phyloP scores from a whole-genome alignment of 2,113 vertebrate genomes.

The Halcyon malimbica region DNA sequence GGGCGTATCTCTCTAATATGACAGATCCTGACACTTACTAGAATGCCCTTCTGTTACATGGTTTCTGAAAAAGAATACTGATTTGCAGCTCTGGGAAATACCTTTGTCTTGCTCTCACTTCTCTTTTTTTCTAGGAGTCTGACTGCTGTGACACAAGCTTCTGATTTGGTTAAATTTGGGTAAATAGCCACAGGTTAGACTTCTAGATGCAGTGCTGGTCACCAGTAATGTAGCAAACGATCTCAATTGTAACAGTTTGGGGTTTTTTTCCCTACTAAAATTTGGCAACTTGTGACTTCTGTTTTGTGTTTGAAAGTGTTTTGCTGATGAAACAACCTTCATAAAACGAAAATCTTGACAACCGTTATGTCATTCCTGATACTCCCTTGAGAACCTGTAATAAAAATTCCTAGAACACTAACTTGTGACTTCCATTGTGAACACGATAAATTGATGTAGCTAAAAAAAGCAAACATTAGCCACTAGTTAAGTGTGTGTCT shows the following conservation, averaged over 20 bases:
- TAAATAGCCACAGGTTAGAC: neutral
- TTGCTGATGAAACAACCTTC: neutral
- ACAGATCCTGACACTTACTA: neutral
- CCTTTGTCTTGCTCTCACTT: neutral
- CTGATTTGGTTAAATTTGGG: neutral
- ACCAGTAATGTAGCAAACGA: rapidly evolving
- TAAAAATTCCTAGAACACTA: neutral
- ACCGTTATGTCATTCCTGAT: no score
- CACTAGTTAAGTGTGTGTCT: neutral
- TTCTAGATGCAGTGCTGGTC: neutral
- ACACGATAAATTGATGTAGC: neutral
- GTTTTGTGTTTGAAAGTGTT: neutral
- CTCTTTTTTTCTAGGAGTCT: neutral
- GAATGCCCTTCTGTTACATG: neutral
- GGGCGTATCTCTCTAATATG: neutral
- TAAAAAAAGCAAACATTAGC: neutral
- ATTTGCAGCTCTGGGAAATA: neutral
- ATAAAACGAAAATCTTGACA: neutral
- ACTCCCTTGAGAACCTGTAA: no score
- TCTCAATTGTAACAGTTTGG: neutral
- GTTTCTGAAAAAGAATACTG: neutral
- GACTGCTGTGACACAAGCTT: neutral
- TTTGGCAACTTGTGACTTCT: neutral
- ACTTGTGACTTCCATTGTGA: neutral
- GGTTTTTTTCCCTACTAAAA: neutral